Base-by-base conservation (phyloP, 2,113 vertebrate genomes). In the Mirounga angustirostris region DNA sequence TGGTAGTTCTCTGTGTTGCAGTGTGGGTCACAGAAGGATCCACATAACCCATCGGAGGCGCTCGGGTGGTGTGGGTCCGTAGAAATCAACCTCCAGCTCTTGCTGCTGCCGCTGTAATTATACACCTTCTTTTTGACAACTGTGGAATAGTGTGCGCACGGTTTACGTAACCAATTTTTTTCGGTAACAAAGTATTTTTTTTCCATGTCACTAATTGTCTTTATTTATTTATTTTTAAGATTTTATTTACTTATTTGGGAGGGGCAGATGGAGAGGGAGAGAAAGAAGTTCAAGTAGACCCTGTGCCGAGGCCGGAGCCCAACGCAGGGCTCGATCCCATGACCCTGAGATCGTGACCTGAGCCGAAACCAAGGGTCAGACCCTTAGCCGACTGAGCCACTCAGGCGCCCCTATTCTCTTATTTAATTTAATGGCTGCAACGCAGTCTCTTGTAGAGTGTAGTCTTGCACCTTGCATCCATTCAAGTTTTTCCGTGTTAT, bases 401-500 rank as follows among this genome's bases (percentile, higher is more conserved):
- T 30, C 30, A 33, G 63, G 14, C 14, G 1, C 63, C 40, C 36
- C 30, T 40, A 43, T 18, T 76, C 50, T 71, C 82, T 74, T 67
- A 67, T 67, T 92, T 83, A 79, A 61, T 89, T 92, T 52, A 96
- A 6, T 61, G 40, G 22, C 61, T 43, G 10, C 30, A 59, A 81
- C 40, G 18, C 86, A 0, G 52, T 82, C 50, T 95, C 0, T 61
- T 26, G 9, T 12, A 69, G 58, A 16, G 13, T 33, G 94, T 65
- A 63, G 12, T 78, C 30, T 93, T 84, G 71, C 4, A 90, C 19
- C 30, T 58, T 11, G 50, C 26, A 15, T 46, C 59, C 54, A 58
- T 74, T 69, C 65, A 33, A 6, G 36, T 33, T 65, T 96, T 82
- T 82, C 43, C 36, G 18, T 69, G 50, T 84, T 69, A 61, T 46